A percentile compares a stretch with the other conserved stretches of the same genome.
Evolutionary conservation across 2,888 invertebrate species (phyloP).

Genomic region (Lasioglossum leucozonium): DNA sequence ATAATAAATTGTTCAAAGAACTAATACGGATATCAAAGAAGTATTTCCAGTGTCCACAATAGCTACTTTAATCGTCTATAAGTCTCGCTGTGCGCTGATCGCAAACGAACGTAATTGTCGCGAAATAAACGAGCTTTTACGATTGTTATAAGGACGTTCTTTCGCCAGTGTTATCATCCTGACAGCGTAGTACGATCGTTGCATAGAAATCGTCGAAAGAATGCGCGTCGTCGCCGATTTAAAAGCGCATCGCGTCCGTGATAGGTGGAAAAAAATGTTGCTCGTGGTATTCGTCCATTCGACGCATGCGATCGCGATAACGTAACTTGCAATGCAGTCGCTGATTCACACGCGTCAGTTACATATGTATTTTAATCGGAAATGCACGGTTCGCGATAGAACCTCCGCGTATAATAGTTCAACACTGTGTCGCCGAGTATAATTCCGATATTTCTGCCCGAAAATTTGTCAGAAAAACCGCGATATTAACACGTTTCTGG

Average conservation of each 20-base stretch:
- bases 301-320: not conserved
- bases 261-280: conserved; percentile 9
- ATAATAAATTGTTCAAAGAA: not conserved
- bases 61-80: not conserved
- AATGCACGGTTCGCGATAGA: conserved; percentile 10
- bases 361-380: conserved; percentile 4
- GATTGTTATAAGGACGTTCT: not conserved
- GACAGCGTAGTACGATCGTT: not conserved
- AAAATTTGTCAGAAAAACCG: not conserved
- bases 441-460: too few species aligned
- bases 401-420: too few species aligned
- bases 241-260: not conserved
- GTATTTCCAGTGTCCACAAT: not conserved
- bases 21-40: not conserved
- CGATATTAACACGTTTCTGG: not conserved
- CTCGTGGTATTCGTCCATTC: not conserved
- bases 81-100: not conserved
- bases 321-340: not conserved
- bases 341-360: not conserved
- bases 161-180: not conserved
- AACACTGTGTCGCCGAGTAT: too few species aligned
- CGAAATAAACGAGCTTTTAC: not conserved
- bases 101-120: not conserved
- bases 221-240: not conserved
- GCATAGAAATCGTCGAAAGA: not conserved